A percentile compares a stretch with the other conserved stretches of the same genome.
phyloP scores from a whole-genome alignment of 1,140 invertebrate species.

The Cecropterus lyciades region DNA sequence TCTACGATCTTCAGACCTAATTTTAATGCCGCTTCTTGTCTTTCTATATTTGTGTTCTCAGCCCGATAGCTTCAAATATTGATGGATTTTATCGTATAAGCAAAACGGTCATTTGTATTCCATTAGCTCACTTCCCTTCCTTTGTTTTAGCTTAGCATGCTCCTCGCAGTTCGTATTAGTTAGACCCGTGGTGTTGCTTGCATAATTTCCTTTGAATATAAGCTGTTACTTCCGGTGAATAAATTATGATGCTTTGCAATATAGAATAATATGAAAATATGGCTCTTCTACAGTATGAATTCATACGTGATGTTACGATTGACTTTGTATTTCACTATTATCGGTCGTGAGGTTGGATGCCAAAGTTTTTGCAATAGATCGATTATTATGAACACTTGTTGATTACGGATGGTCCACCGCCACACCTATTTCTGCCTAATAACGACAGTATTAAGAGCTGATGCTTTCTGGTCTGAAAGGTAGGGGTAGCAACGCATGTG shows the following conservation, averaged over 20 bases:
- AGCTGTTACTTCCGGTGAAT: slow-evolving; percentile 26
- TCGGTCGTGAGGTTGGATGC: too few species aligned
- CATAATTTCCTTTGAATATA: slow-evolving; percentile 19
- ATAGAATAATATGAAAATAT: background rate
- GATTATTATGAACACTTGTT: too few species aligned
- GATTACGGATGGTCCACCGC: too few species aligned
- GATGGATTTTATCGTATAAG: slow-evolving; percentile 75
- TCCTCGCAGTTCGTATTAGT: slow-evolving; percentile 16
- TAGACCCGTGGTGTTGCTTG: slow-evolving; percentile 8
- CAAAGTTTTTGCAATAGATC: too few species aligned
- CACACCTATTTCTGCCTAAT: too few species aligned
- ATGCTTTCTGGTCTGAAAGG: too few species aligned
- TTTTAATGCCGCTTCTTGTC: slow-evolving; percentile 40
- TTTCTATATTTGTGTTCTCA: slow-evolving; percentile 3
- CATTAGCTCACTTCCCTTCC: slow-evolving; percentile 63
- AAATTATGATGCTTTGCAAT: slow-evolving; percentile 15
- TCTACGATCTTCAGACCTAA: background rate
- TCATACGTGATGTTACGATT: background rate
- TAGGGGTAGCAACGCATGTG: too few species aligned
- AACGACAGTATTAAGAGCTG: too few species aligned
- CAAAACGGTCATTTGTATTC: slow-evolving; percentile 79
- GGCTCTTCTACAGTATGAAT: background rate
- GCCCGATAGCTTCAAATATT: slow-evolving; percentile 63
- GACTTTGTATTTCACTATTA: too few species aligned
- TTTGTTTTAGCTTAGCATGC: slow-evolving; percentile 34